phyloP scores from a whole-genome alignment of 2,113 vertebrate species.

The Forbesichthys agassizii region DNA sequence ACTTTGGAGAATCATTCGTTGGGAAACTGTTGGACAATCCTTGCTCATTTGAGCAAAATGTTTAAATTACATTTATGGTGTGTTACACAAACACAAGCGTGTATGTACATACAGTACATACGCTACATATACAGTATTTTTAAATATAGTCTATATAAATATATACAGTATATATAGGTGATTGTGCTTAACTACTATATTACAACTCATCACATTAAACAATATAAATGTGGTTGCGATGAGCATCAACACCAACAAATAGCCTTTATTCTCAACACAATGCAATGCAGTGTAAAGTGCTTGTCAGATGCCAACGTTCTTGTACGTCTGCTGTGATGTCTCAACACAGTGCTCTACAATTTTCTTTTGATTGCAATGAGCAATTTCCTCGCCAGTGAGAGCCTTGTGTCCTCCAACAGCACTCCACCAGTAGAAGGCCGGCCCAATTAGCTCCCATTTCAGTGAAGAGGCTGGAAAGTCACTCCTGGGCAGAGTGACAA shows the following conservation, averaged over 20 bases:
- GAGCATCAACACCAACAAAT: constrained; percentile 27
- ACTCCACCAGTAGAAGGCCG: constrained; percentile 71
- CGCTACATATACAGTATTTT: no score
- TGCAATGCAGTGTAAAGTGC: constrained; percentile 36
- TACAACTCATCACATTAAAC: background rate
- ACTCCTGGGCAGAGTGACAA: constrained; percentile 71
- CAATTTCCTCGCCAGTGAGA: constrained; percentile 68
- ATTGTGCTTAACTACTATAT: background rate
- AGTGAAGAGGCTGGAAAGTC: constrained; percentile 68
- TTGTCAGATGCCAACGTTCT: constrained; percentile 43
- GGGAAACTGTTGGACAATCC: no score
- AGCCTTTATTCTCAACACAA: constrained; percentile 35
- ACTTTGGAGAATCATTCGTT: background rate
- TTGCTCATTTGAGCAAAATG: no score
- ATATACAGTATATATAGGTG: no score
- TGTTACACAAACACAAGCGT: no score
- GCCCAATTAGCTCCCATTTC: constrained; percentile 74
- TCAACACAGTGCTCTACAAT: constrained; percentile 75
- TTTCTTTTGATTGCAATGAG: constrained; percentile 85
- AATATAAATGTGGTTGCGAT: constrained; percentile 31
- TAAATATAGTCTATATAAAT: no score
- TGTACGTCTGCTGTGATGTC: constrained; percentile 68
- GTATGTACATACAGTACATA: no score
- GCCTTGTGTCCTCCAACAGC: constrained; percentile 83
- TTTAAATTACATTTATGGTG: no score